These are phyloP conservation scores for Halichondria panicea DNA, from an alignment of 37 sponge, comb jelly and placozoan species.

Conservation along the genomic window DNA sequence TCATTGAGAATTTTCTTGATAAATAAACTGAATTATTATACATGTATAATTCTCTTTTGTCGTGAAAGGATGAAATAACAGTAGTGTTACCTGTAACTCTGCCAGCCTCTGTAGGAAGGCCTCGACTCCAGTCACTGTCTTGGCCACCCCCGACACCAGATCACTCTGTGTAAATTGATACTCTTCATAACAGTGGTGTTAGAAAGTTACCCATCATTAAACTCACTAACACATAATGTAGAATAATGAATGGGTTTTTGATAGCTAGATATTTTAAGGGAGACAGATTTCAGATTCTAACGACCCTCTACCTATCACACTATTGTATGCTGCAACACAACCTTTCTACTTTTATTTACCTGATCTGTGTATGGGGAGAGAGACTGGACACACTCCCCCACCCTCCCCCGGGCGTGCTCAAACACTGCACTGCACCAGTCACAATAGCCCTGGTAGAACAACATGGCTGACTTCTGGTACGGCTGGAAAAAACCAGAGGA, in stretches of 20 bases:
- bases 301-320: too few species aligned
- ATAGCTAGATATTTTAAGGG: not conserved
- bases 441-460: conserved; percentile 23
- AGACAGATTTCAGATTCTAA: too few species aligned
- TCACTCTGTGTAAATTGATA: not conserved
- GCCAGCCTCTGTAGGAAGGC: conserved; percentile 26
- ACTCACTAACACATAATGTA: too few species aligned
- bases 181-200: not conserved
- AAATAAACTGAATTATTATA: not conserved
- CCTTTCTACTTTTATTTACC: too few species aligned
- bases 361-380: too few species aligned
- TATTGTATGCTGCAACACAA: too few species aligned
- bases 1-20: not conserved
- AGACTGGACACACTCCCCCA: not conserved
- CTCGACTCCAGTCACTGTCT: not conserved
- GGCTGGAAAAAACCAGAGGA: conserved; percentile 10
- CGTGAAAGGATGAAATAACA: too few species aligned
- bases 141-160: not conserved
- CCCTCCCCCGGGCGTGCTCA: conserved; percentile 1
- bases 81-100: conserved; percentile 15
- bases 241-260: too few species aligned
- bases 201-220: too few species aligned
- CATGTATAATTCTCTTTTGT: not conserved
- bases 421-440: conserved; percentile 15
- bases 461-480: not conserved